Base-by-base conservation (phyloP, 2,113 vertebrate genomes). In the Muntiacus reevesi region DNA sequence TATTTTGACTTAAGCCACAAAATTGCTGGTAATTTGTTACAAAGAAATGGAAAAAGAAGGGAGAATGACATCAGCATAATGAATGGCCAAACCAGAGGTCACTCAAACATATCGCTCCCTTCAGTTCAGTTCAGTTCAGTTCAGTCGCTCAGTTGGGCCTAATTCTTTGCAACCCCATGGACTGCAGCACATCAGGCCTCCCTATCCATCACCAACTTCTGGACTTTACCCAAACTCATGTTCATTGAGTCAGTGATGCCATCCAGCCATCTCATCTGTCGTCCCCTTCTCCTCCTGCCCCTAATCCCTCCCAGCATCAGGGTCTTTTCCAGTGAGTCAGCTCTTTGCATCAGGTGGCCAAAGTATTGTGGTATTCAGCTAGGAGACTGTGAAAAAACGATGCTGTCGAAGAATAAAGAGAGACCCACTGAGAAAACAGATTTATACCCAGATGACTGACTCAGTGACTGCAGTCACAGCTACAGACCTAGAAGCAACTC, bases 81-180 rank as follows among this genome's bases (percentile, higher is more conserved):
- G 50, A 17, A 16, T n/a, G 50, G 28, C 28, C 60, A 30, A 83
- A 57, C 40, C 2, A 13, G 52, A 85, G 15, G 28, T 74, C 28
- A 19, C 2, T 92, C 6, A 7, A 85, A 76, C 71, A 76, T 27
- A 55, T 55, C 9, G 7, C 5, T 27, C 1, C 91, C 43, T 17
- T 19, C 62, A 67, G 33, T 19, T 14, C 59, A 60, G 59, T 64
- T 14, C 59, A 60, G 59, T 64, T 62, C 30, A 64, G 60, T 16
- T 62, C 59, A 60, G 59, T 60, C 1, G 0, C 62, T 67, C 16
- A n/a, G 62, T 67, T 33, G 0, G 9, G 30, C 9, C 33, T n/a
- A 7, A n/a, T 16, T 67, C 62, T n/a, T 67, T 17, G 62, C 30
- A 17, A 64, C 7, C 15, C 7, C 15, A 17, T n/a, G 33, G 30